Evolutionary conservation across 2,113 vertebrate genomes (phyloP), one percentile per base, ranked within the genome.

Genomic region (Peromyscus leucopus): DNA sequence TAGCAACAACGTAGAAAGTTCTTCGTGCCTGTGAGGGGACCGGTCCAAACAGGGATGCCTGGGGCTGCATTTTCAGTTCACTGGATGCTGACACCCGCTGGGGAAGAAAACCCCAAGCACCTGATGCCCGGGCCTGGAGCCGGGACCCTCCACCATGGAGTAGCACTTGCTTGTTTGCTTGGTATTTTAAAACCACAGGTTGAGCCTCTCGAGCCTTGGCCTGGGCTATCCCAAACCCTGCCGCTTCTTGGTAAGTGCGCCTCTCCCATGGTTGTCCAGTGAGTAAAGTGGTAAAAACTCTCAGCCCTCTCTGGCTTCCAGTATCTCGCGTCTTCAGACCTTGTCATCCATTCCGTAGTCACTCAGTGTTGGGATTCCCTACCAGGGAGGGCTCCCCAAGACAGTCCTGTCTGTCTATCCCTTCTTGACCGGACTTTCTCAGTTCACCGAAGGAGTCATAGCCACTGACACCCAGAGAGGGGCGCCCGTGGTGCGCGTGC

Each of bases 401-500:
- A 71, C 80, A 61, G 83, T 48, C 69, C 78, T 61, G 26, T 63
- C 55, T 91, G 39, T 89, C 89, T 55, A 67, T 92, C 39, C 89
- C 51, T 55, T 95, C 95, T 97, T 97, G 89, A 91, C 69, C 63
- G 93, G 97, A 98, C 97, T 96, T 98, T 97, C 89, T 93, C 51
- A 2, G 75, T 42, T 4, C 87, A 79, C 88, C 0, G 2, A 92
- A 88, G 59, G 63, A 96, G 98, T 65, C 98, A 97, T 98, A 97
- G 96, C 98, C 93, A 2, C 0, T 1, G 85, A 97, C 46, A 97
- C 98, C 98, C 99, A 97, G 98, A 42, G 98, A 95, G 99, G 98
- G 99, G 99, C 99, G 98, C 98, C 95, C 98, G 98, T 97, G 98
- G 90, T 69, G 98, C 98, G 39, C 1, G 21, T 15, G 91, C 90